A percentile compares a stretch with the other conserved stretches of the same genome.
These are phyloP conservation scores for Brevipalpus yothersi DNA, from an alignment of 1,140 invertebrate genomes.

Conservation along the genomic window DNA sequence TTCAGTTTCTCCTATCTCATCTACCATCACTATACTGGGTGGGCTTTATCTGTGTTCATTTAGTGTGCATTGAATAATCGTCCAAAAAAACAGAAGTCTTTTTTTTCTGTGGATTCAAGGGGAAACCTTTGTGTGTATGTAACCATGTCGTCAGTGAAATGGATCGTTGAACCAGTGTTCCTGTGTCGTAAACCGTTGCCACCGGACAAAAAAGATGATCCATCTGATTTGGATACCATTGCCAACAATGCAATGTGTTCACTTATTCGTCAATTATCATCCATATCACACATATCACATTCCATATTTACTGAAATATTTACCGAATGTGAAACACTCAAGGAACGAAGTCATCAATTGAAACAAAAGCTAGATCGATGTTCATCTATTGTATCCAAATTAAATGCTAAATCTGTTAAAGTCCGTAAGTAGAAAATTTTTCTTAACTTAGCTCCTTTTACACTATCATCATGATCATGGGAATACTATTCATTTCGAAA, in stretches of 20 bases:
- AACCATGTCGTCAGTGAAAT: slow-evolving; percentile 12
- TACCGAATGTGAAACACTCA: slow-evolving; percentile 2
- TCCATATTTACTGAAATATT: slow-evolving; percentile 4
- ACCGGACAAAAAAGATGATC: slow-evolving; percentile 6
- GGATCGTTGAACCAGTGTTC: slow-evolving; percentile 12
- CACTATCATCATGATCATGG: not conserved
- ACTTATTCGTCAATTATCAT: slow-evolving; percentile 2
- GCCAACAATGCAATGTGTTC: slow-evolving; percentile 3
- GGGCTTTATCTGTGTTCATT: too few species aligned
- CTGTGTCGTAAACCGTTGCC: slow-evolving; percentile 9
- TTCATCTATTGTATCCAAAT: slow-evolving; percentile 2
- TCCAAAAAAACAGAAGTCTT: too few species aligned
- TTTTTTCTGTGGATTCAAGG: too few species aligned
- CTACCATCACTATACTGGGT: too few species aligned
- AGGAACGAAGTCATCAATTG: slow-evolving; percentile 4
- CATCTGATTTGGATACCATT: slow-evolving; percentile 6
- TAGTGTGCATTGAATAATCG: too few species aligned
- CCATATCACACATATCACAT: not conserved
- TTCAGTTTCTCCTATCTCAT: too few species aligned
- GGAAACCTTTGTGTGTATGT: not conserved
- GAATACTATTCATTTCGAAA: not conserved
- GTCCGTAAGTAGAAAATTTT: slow-evolving; percentile 9
- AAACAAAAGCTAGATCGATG: slow-evolving; percentile 2
- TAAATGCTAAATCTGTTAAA: slow-evolving; percentile 5
- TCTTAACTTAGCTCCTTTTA: not conserved